These are phyloP conservation scores for Rugalucina vietnamica DNA, from an alignment of 2,888 invertebrate genomes.

Conservation along the genomic window DNA sequence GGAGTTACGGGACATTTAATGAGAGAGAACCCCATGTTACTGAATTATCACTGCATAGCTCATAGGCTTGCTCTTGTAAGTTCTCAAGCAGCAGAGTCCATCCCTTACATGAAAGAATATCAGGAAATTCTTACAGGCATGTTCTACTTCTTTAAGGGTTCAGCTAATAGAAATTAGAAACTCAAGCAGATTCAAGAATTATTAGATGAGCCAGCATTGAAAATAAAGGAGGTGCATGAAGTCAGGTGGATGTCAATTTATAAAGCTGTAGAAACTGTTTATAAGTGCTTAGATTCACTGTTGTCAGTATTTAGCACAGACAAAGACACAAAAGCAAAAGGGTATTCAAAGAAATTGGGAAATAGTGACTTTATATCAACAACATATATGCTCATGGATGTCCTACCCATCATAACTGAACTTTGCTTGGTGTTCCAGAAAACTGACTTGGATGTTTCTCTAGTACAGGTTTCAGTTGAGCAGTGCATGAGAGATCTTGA, in stretches of 20 bases:
- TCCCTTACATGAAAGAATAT: neutral
- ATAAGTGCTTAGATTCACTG: slow-evolving; percentile 18
- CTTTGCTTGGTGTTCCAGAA: slow-evolving; percentile 25
- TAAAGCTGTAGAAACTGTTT: slow-evolving; percentile 40
- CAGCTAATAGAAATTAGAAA: neutral
- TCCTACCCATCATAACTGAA: slow-evolving; percentile 12
- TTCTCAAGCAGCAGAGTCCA: neutral
- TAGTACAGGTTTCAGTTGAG: slow-evolving; percentile 7
- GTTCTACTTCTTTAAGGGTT: slow-evolving; percentile 24
- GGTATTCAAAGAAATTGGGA: slow-evolving; percentile 29
- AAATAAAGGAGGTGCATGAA: slow-evolving; percentile 43
- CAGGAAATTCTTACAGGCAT: neutral
- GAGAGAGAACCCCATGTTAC: slow-evolving; percentile 27
- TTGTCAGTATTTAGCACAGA: slow-evolving; percentile 20
- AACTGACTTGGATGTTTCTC: slow-evolving; percentile 19
- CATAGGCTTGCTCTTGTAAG: slow-evolving; percentile 19
- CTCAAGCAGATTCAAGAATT: slow-evolving; percentile 16
- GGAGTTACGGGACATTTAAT: slow-evolving; percentile 19
- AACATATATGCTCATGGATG: slow-evolving; percentile 21
- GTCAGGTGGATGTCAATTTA: slow-evolving; percentile 32
- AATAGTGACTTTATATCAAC: slow-evolving; percentile 17
- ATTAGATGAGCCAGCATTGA: slow-evolving; percentile 28
- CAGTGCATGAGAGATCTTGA: neutral
- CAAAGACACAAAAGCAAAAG: slow-evolving; percentile 38
- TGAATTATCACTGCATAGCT: slow-evolving; percentile 36